Conservation (phyloP, 2,113 vertebrate species). For the Trachemys scripta region DNA sequence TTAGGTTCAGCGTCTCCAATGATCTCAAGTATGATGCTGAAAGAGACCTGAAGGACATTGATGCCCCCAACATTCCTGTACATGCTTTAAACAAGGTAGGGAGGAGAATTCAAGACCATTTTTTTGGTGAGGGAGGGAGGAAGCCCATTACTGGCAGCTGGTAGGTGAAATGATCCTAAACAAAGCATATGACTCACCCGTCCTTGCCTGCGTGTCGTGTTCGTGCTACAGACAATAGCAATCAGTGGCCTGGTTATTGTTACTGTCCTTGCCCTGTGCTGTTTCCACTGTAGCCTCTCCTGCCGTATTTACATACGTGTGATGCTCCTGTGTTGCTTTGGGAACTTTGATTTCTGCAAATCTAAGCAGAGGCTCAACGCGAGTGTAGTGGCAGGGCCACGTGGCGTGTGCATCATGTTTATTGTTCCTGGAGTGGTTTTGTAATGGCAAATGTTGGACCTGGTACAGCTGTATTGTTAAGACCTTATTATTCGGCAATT, state of each 20-base stretch:
- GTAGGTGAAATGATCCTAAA: background rate
- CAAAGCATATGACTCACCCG: fast-evolving
- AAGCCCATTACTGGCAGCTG: fast-evolving
- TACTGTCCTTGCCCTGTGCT: background rate
- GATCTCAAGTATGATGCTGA: conserved; percentile 98
- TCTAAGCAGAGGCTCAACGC: background rate
- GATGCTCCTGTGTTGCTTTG: background rate
- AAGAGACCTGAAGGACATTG: conserved; percentile 96
- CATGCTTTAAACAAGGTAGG: conserved; percentile 97
- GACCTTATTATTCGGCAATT: background rate
- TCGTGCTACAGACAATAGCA: background rate
- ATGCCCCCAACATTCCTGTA: conserved; percentile 90
- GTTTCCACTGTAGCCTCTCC: background rate
- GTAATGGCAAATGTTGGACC: background rate
- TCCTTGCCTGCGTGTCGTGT: background rate
- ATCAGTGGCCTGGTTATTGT: background rate
- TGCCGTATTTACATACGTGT: background rate
- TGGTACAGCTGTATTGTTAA: background rate
- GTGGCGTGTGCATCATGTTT: background rate
- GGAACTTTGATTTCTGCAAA: background rate
- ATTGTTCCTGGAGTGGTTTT: background rate
- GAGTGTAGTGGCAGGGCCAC: background rate
- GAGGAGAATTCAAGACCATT: background rate
- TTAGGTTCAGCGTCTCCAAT: conserved; percentile 98
- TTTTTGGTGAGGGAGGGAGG: background rate